phyloP scores from a whole-genome alignment of 64 coral and sea anemone species.

The Stichodactyla mertensii region DNA sequence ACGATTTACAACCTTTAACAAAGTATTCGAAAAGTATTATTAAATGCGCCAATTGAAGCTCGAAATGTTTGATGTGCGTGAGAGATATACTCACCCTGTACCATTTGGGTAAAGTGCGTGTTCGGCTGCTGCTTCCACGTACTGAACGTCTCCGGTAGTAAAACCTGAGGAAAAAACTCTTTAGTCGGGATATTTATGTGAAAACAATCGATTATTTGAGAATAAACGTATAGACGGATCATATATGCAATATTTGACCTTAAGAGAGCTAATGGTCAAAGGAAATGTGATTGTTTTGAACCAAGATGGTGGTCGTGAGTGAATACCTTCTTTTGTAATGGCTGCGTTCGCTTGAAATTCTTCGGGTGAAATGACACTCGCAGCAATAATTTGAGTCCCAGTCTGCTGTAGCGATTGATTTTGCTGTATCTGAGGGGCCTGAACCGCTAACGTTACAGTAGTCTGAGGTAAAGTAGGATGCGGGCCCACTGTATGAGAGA shows the following conservation, averaged over 20 bases:
- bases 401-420: constrained; percentile 51
- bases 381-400: constrained; percentile 64
- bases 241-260: background rate
- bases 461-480: constrained; percentile 58
- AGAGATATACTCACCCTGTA: constrained; percentile 54
- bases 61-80: background rate
- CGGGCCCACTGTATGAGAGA: constrained; percentile 1
- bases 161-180: constrained; percentile 51
- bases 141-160: constrained; percentile 71
- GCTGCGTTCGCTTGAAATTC: constrained; percentile 66
- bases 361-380: constrained; percentile 77
- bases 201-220: background rate
- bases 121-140: constrained; percentile 64
- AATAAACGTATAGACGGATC: background rate
- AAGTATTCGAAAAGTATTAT: background rate
- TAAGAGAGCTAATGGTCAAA: background rate
- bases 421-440: constrained; percentile 72
- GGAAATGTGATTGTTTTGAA: background rate
- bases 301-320: constrained; percentile 22
- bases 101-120: constrained; percentile 75
- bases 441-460: constrained; percentile 70
- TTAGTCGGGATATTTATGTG: background rate
- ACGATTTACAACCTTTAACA: background rate
- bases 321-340: constrained; percentile 81
- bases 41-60: background rate